Conservation (phyloP, 1,140 invertebrate species). For the Procambarus clarkii region DNA sequence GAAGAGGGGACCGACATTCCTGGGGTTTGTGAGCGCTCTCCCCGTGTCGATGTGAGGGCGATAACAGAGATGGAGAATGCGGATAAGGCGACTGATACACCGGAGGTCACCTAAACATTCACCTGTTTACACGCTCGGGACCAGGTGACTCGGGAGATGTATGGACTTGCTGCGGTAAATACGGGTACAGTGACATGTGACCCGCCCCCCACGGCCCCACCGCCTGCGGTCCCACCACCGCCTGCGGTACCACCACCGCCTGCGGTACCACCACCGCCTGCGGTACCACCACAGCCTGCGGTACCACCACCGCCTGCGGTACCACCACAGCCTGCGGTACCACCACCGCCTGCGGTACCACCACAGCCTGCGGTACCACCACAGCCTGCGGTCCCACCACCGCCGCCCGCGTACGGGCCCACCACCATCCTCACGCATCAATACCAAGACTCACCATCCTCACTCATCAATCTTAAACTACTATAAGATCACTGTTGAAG, state of each 20-base stretch:
- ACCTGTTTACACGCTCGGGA: conserved; percentile 15
- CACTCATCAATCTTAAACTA: too few species aligned
- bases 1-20: conserved; percentile 4
- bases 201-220: not conserved
- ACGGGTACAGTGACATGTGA: too few species aligned
- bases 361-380: not conserved
- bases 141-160: not conserved
- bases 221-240: too few species aligned
- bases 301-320: not conserved
- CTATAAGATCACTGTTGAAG: too few species aligned
- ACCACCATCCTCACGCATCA: too few species aligned
- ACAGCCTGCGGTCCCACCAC: not conserved
- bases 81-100: conserved; percentile 17
- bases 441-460: too few species aligned
- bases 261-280: not conserved
- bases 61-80: not conserved
- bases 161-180: not conserved
- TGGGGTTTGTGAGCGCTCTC: not conserved
- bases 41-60: conserved; percentile 1
- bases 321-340: not conserved
- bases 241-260: not conserved
- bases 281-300: not conserved
- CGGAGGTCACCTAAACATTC: conserved; percentile 4
- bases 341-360: not conserved
- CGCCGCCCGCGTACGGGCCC: too few species aligned